Base-by-base conservation (phyloP, 2,113 vertebrate species). In the Ursus arctos region DNA sequence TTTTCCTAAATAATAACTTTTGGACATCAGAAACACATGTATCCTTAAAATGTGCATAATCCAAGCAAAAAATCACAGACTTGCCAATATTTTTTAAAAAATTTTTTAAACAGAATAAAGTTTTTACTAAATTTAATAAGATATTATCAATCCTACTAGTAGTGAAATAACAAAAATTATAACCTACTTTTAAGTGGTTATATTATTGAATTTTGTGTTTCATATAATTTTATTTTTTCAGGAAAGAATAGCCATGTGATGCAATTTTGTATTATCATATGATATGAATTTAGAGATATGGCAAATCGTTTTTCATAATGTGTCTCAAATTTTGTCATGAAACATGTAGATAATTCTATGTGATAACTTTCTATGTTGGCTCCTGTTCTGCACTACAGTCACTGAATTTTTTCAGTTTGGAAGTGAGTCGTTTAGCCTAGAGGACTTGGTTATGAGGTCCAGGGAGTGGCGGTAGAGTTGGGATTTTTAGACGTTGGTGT, bases 1-100 rank as follows among this genome's bases (percentile, higher is more conserved):
- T 89, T 91, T 77, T 36, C 8, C 10, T 82, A 81, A 92, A 81
- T 80, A 90, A 74, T 93, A 28, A 86, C 31, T 86, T 96, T 91
- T 88, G 63, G 24, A 72, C 28, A 84, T 67, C 80, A 89, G 36
- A 92, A 93, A 71, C 19, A 89, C 43, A 19, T 22, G 7, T 90
- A 53, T 86, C 59, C 72, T 65, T 49, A 93, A 94, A 94, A 76
- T 95, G 6, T 83, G 82, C 15, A 28, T 86, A 87, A 83, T 49
- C 14, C 26, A 85, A 92, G 63, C 94, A 22, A 69, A 95, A 91
- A 96, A 77, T 12, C 3, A 51, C 19, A 72, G 40, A 69, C 21
- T 80, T 65, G 47, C 12, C 24, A 92, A 63, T 40, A 72, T 51
- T 47, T 72, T 51, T 47, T 65, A 26, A 49, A 10, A 24, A 61